Conservation (phyloP, 2,797 vertebrate genomes). For the Triplophysa bombifrons region DNA sequence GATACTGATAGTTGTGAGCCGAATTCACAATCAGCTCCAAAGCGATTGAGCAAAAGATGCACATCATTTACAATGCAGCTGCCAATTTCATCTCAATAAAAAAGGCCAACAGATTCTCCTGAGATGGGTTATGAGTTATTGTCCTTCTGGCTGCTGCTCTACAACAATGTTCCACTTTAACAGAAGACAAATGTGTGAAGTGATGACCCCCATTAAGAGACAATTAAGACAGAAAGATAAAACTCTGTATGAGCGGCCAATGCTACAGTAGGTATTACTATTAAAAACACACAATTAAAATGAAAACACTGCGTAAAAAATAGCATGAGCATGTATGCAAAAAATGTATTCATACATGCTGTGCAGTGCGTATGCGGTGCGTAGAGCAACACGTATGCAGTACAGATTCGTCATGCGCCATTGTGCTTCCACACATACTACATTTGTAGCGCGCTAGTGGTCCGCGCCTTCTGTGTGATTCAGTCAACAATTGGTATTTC, state of each 20-base stretch:
- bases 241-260: not conserved
- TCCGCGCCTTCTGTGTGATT: no score
- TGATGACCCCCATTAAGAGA: constrained; percentile 44
- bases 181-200: constrained; percentile 49
- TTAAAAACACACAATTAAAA: constrained; percentile 1
- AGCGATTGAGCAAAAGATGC: constrained; percentile 6
- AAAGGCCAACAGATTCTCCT: constrained; percentile 24
- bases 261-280: not conserved
- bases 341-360: not conserved
- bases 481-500: no score
- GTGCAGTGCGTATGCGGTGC: no score
- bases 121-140: constrained; percentile 21
- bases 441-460: no score
- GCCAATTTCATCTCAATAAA: constrained; percentile 27
- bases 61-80: constrained; percentile 30
- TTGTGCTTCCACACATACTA: no score
- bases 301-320: not conserved
- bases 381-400: no score
- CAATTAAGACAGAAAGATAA: constrained; percentile 50
- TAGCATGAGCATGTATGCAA: not conserved
- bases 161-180: constrained; percentile 47
- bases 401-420: no score
- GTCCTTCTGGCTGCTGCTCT: constrained; percentile 36
- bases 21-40: constrained; percentile 21
- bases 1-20: not conserved